Base-by-base conservation (phyloP, 2,888 invertebrate species). In the Amorpha juglandis region DNA sequence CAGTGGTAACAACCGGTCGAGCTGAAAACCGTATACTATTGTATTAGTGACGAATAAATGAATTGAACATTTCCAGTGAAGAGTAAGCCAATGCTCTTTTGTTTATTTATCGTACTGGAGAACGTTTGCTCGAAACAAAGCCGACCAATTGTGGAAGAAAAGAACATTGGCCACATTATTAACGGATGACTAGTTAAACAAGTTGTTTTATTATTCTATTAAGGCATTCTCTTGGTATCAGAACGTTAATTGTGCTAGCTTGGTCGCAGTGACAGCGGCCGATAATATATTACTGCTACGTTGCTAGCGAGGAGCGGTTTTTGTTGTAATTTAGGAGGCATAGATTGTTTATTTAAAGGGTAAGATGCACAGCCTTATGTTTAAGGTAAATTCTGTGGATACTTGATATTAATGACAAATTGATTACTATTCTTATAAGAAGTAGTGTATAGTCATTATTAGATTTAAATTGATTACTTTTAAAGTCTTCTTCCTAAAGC, bases 151-250 rank as follows among this genome's bases (percentile, higher is more conserved):
- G 67, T 69, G 51, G 27, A 42, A 19, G 64, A 63, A 72, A 72
- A 71, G 70, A 66, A 62, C 48, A 42, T 71, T 68, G 68, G 66
- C 68, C 68, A 27, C 63, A 69, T 74, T 72, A 71, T 63, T 71
- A 62, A 62, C 72, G 67, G 67, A 64, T 63, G 67, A 58, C 66
- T 67, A 58, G 73, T 70, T 67, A 70, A 69, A 71, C 74, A 74
- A 76, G 68, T 71, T 77, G 77, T 78, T 81, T 82, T 81, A 79
- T 82, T 84, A 81, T 86, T 84, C 82, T 76, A 81, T 81, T 78
- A 83, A 75, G 75, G 71, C 75, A 69, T 70, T 74, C 68, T 74
- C 69, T 70, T 67, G 67, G 69, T 62, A 76, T 70, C 67, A 74
- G 78, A 83, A 82, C 81, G 79, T 82, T 86, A 82, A 86, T 85